phyloP scores from a whole-genome alignment of 2,888 invertebrate species.

The Sphecodes monilicornis region DNA sequence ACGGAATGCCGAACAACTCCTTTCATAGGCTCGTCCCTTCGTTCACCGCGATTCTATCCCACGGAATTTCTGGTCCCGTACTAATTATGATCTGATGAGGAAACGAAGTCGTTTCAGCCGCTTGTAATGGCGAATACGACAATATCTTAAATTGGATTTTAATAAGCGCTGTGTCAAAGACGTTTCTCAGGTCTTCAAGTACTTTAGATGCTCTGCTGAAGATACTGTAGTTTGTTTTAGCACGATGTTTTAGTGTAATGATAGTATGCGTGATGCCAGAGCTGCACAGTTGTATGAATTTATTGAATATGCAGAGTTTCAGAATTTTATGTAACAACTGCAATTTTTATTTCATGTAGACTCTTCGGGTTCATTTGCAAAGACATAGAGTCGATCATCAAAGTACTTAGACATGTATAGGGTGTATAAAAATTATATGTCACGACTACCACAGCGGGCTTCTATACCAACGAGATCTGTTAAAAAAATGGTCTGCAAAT shows the following conservation, averaged over 20 bases:
- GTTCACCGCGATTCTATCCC: constrained; percentile 7
- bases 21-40: constrained; percentile 53
- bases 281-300: too few relatives aligned
- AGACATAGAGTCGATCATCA: too few relatives aligned
- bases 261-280: too few relatives aligned
- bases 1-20: constrained; percentile 68
- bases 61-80: constrained; percentile 21
- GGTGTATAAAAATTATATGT: too few relatives aligned
- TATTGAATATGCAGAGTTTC: too few relatives aligned
- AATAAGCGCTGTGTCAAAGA: background rate
- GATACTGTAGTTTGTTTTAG: background rate
- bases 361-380: too few relatives aligned
- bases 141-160: background rate
- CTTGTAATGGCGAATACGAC: background rate
- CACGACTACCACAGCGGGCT: too few relatives aligned
- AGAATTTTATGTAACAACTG: too few relatives aligned
- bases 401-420: too few relatives aligned
- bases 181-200: background rate
- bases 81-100: constrained; percentile 45
- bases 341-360: too few relatives aligned
- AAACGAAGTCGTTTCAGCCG: background rate
- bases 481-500: too few relatives aligned
- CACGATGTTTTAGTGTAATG: background rate
- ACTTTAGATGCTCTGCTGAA: background rate
- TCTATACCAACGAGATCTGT: too few relatives aligned